phyloP scores from a whole-genome alignment of 2,113 vertebrate species.

The Dascyllus trimaculatus region DNA sequence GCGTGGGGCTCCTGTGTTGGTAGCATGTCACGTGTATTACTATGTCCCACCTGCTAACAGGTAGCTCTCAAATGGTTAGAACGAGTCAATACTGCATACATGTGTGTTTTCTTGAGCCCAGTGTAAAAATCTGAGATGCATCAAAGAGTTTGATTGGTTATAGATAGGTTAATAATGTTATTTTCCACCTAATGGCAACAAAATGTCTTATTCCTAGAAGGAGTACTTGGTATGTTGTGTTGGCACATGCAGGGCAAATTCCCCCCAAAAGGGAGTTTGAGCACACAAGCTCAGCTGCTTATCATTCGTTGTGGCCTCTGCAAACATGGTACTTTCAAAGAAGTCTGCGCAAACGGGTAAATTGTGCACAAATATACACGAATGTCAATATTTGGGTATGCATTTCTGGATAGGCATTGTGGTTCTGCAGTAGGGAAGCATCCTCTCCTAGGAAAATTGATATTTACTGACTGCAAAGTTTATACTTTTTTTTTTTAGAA shows the following conservation, averaged over 20 bases:
- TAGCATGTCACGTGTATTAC: constrained; percentile 19
- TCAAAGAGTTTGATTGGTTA: neutral
- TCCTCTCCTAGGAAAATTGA: no score
- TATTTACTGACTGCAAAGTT: no score
- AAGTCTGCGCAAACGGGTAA: neutral
- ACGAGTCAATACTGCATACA: neutral
- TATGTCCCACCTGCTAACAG: neutral
- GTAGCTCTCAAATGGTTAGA: neutral
- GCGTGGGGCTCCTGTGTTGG: constrained; percentile 1
- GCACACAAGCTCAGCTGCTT: neutral
- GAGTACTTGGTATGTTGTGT: neutral
- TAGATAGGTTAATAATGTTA: neutral
- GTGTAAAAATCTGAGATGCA: neutral
- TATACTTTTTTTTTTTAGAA: no score
- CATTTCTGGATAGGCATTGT: neutral
- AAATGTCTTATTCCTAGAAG: neutral
- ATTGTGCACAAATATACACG: neutral
- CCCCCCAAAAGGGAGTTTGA: neutral
- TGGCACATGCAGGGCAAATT: constrained; percentile 12
- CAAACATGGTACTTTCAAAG: constrained; percentile 3
- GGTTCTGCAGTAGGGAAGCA: no score
- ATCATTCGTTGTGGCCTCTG: neutral
- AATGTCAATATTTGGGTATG: neutral
- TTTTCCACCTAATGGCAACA: neutral
- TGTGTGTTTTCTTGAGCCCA: no score